phyloP scores from a whole-genome alignment of 2,888 invertebrate species.

The Tinea semifulvella region DNA sequence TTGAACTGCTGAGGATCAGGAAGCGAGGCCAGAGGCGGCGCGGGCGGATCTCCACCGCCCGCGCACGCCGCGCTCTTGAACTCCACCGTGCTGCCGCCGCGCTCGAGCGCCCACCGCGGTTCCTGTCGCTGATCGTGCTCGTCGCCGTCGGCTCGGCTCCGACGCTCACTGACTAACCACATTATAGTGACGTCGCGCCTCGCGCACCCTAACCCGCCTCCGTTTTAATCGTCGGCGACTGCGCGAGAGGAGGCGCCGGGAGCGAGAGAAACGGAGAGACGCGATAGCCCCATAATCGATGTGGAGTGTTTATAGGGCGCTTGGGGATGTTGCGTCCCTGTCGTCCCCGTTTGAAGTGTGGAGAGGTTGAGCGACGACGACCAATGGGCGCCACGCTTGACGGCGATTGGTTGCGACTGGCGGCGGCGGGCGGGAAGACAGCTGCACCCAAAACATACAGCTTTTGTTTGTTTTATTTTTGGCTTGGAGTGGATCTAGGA shows the following conservation, averaged over 20 bases:
- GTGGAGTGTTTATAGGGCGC: conserved; percentile 44
- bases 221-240: conserved; percentile 63
- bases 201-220: conserved; percentile 39
- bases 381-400: conserved; percentile 25
- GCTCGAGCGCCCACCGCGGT: conserved; percentile 47
- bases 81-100: conserved; percentile 81
- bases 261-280: conserved; percentile 50
- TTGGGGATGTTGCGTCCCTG: conserved; percentile 48
- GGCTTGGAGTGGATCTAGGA: conserved; percentile 63
- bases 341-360: conserved; percentile 34
- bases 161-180: conserved; percentile 73
- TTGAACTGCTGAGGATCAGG: conserved; percentile 85
- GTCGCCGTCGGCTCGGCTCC: conserved; percentile 66
- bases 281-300: conserved; percentile 57
- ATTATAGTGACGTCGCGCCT: conserved; percentile 64
- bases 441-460: conserved; percentile 49
- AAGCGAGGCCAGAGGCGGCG: conserved; percentile 65
- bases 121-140: conserved; percentile 56
- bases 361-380: conserved; percentile 29
- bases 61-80: conserved; percentile 81
- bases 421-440: conserved; percentile 22
- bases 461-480: conserved; percentile 66
- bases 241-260: conserved; percentile 57
- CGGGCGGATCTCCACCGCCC: conserved; percentile 63
- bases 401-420: conserved; percentile 22